phyloP scores from a whole-genome alignment of 2,888 invertebrate genomes.

The Trichopoda pennipes region DNA sequence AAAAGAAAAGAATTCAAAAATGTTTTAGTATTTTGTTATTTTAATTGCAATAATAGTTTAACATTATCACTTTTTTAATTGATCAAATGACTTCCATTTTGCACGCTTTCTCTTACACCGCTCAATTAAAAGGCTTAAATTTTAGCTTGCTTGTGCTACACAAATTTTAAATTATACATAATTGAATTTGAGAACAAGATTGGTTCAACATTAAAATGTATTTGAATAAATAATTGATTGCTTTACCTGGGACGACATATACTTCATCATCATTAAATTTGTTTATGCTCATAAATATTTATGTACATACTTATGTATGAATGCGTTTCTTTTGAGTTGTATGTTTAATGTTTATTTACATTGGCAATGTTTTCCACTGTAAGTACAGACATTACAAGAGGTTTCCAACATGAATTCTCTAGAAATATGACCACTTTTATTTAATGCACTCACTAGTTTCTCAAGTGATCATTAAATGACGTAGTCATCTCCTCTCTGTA shows the following conservation, averaged over 20 bases:
- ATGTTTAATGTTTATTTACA: slow-evolving; percentile 35
- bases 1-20: too few species aligned
- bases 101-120: slow-evolving; percentile 6
- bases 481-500: slow-evolving; percentile 30
- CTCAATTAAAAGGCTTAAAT: neutral
- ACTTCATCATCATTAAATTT: slow-evolving; percentile 18
- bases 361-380: slow-evolving; percentile 23
- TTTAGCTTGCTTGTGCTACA: neutral
- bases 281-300: slow-evolving; percentile 18
- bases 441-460: slow-evolving; percentile 34
- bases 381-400: slow-evolving; percentile 20
- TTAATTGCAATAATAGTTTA: too few species aligned
- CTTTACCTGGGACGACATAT: neutral
- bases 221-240: slow-evolving; percentile 25
- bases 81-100: slow-evolving; percentile 6
- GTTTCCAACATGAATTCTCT: slow-evolving; percentile 38
- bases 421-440: slow-evolving; percentile 40
- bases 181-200: neutral
- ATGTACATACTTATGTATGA: neutral
- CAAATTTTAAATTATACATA: neutral
- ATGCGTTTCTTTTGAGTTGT: slow-evolving; percentile 2
- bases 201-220: neutral
- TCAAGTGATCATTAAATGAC: slow-evolving; percentile 58
- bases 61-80: neutral
- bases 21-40: too few species aligned